Base-by-base conservation (phyloP, 2,113 vertebrate genomes). In the Miniopterus natalensis region DNA sequence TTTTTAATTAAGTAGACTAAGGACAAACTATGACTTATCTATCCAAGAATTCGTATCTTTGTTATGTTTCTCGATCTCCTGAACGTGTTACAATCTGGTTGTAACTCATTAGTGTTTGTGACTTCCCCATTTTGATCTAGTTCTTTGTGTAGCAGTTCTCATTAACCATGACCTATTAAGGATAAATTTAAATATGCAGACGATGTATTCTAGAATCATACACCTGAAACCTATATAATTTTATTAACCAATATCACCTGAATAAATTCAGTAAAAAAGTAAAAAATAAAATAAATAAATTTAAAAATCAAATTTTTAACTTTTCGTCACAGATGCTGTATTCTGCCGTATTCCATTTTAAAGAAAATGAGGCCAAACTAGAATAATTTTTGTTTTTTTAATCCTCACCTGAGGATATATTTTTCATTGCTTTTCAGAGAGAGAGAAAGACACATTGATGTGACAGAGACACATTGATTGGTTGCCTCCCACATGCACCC, bases 1-100 rank as follows among this genome's bases (percentile, higher is more conserved):
- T 78, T 91, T 86, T 94, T 11, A 57, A 51, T 75, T 83, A 79
- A 27, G 25, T 81, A 63, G 36, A 93, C 31, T 59, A n/a, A 49
- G 53, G 23, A 90, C 61, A 84, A 88, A 75, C 40, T 53, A 71
- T 89, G 74, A 57, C 4, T 84, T 66, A 36, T 14, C 49, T 88
- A 20, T n/a, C 12, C 49, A 84, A 77, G 55, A 18, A 45, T 89
- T 85, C 71, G 45, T 87, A 63, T 65, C 77, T 79, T 75, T 51
- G 31, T 81, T 73, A 21, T 20, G 90, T 83, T 91, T 87, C 55
- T 93, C 1, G 53, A 8, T 84, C n/a, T 84, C 61, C 55, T 68
- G 17, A 75, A n/a, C 57, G 47, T 49, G 20, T 84, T 74, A 45
- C 25, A 31, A 4, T 59, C 49, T 93, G 57, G 74, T 81, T 71